These are phyloP conservation scores for Sipha maydis DNA, from an alignment of 2,888 invertebrate species.

Conservation along the genomic window DNA sequence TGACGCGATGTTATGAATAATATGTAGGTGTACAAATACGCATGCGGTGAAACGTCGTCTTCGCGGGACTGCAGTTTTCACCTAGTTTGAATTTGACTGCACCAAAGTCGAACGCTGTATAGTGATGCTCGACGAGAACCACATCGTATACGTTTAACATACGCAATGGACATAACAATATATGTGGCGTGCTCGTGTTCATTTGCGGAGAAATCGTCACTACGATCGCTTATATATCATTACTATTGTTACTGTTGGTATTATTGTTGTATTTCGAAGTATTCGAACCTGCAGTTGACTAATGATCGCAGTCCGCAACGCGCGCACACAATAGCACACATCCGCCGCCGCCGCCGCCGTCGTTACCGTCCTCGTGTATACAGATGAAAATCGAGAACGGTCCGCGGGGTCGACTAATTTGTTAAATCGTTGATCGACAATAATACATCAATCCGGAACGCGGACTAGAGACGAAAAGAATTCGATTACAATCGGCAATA, in stretches of 20 bases:
- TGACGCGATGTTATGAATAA: not conserved
- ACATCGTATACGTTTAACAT: not conserved
- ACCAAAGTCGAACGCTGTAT: too few species aligned
- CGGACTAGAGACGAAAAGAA: slow-evolving; percentile 3
- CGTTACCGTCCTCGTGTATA: too few species aligned
- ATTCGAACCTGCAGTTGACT: slow-evolving; percentile 15
- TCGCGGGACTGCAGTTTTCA: not conserved
- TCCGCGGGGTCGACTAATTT: slow-evolving; percentile 23
- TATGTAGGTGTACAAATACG: too few species aligned
- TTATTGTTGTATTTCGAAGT: not conserved
- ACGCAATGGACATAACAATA: not conserved
- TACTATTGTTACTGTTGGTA: not conserved
- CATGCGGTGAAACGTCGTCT: not conserved
- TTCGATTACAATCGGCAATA: slow-evolving; percentile 26
- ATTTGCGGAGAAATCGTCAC: not conserved
- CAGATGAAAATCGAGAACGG: slow-evolving; percentile 24
- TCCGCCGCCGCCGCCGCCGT: not conserved
- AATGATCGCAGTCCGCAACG: not conserved
- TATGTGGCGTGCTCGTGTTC: slow-evolving; percentile 3
- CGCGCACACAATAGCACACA: not conserved
- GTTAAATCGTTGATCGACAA: slow-evolving; percentile 30
- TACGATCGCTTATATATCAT: not conserved
- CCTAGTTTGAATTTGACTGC: too few species aligned
- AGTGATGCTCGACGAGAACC: too few species aligned
- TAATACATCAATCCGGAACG: not conserved